phyloP scores from a whole-genome alignment of 2,113 vertebrate genomes.

The Hypocryptadius cinnamomeus region DNA sequence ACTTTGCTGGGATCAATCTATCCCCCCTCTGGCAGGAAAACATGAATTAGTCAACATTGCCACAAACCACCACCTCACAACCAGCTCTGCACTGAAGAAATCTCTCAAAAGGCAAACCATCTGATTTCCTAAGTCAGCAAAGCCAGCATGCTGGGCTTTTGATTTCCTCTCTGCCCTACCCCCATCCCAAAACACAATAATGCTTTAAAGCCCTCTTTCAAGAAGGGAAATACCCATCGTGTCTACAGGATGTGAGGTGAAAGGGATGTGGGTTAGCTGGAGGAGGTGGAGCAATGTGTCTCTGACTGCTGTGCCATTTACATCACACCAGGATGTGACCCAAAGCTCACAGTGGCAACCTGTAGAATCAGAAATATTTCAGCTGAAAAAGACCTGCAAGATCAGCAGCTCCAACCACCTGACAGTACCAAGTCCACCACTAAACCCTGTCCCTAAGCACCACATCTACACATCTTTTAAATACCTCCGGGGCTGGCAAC shows the following conservation, averaged over 20 bases:
- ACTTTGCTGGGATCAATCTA: background rate
- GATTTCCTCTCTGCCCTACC: background rate
- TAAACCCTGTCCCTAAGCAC: background rate
- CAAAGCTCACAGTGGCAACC: background rate
- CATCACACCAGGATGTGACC: rapidly evolving
- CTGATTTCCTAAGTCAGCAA: background rate
- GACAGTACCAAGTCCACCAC: background rate
- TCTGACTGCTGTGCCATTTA: rapidly evolving
- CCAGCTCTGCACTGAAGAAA: background rate
- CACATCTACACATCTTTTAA: background rate
- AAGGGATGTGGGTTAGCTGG: background rate
- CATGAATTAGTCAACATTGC: background rate
- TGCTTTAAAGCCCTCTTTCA: background rate
- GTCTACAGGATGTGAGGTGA: background rate
- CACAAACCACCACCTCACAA: background rate
- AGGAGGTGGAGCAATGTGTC: background rate
- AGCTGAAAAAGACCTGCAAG: background rate
- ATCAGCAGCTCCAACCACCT: background rate
- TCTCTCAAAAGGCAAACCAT: background rate
- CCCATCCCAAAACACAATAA: background rate
- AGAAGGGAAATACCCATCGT: background rate
- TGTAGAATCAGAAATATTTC: background rate
- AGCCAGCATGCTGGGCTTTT: background rate
- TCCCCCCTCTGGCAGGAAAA: rapidly evolving
- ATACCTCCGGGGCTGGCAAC: background rate